These are phyloP conservation scores for Tangara arthus DNA, from an alignment of 2,797 vertebrate species.

Conservation along the genomic window DNA sequence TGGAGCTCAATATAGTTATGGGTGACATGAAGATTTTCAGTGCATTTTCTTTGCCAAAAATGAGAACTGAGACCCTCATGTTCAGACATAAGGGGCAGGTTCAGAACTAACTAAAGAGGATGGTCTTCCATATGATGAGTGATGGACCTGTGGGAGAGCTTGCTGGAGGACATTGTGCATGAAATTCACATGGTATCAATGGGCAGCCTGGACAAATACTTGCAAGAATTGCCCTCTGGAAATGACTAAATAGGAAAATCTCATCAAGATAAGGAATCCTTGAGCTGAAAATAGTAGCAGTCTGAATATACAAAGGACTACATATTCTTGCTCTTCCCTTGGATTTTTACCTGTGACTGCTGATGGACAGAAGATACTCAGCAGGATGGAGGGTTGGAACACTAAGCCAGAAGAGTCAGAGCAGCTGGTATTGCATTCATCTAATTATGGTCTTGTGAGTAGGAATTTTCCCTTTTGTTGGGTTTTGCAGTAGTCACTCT, in stretches of 20 bases:
- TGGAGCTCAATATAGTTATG: neutral
- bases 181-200: neutral
- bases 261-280: neutral
- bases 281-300: neutral
- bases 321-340: neutral
- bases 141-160: neutral
- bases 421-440: neutral
- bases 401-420: neutral
- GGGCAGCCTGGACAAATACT: neutral
- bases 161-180: neutral
- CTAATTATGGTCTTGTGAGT: neutral
- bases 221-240: neutral
- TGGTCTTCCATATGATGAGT: neutral
- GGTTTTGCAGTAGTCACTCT: neutral
- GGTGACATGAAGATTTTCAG: neutral
- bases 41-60: neutral
- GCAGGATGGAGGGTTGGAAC: neutral
- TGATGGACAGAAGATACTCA: neutral
- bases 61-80: neutral
- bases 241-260: neutral
- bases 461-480: neutral
- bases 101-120: neutral
- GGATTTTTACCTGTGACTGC: neutral
- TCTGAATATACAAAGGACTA: neutral
- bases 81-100: neutral